Evolutionary conservation across 2,797 vertebrate species (phyloP).

Genomic region (Denticeps clupeoides): DNA sequence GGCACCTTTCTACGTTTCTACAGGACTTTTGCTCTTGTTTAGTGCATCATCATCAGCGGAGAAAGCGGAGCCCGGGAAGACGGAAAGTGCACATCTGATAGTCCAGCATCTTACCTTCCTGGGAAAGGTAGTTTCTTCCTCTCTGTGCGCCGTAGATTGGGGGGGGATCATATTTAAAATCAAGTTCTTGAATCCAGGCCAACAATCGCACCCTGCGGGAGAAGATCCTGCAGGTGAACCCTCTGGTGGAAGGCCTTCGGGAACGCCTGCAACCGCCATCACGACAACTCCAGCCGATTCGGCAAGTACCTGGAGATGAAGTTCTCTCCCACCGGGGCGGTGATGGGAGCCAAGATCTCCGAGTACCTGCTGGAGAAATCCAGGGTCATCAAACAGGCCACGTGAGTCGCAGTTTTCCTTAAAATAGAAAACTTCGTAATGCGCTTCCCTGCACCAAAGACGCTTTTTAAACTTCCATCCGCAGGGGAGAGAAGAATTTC

Average conservation of each 20-base stretch:
- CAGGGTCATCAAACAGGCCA: slow-evolving; percentile 90
- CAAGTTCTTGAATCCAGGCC: slow-evolving; percentile 65
- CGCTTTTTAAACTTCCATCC: too few species aligned
- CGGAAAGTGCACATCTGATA: slow-evolving; percentile 92
- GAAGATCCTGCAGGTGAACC: slow-evolving; percentile 96
- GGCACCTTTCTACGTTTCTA: too few species aligned
- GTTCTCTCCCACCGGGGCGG: slow-evolving; percentile 89
- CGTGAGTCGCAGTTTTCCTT: slow-evolving; percentile 53
- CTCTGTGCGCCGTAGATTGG: too few species aligned
- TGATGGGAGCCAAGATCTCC: slow-evolving; percentile 95
- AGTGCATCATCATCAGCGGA: slow-evolving; percentile 98
- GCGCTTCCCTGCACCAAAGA: too few species aligned
- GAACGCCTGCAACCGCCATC: slow-evolving; percentile 92
- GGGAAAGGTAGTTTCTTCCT: slow-evolving; percentile 84
- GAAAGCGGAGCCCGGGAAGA: slow-evolving; percentile 97
- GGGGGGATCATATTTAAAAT: neutral
- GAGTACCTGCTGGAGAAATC: slow-evolving; percentile 97
- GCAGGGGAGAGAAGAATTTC: slow-evolving; percentile 94
- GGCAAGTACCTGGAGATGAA: slow-evolving; percentile 99
- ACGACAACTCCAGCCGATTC: slow-evolving; percentile 96
- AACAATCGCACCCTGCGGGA: slow-evolving; percentile 85
- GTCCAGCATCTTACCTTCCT: slow-evolving; percentile 96
- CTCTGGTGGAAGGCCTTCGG: slow-evolving; percentile 94
- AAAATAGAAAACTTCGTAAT: too few species aligned
- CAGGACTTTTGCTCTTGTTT: slow-evolving; percentile 39